Percentiles rank a stretch among this genome's conserved stretches.
These are phyloP conservation scores for Brachystomella parvula DNA, from an alignment of 1,140 invertebrate species.

Conservation along the genomic window DNA sequence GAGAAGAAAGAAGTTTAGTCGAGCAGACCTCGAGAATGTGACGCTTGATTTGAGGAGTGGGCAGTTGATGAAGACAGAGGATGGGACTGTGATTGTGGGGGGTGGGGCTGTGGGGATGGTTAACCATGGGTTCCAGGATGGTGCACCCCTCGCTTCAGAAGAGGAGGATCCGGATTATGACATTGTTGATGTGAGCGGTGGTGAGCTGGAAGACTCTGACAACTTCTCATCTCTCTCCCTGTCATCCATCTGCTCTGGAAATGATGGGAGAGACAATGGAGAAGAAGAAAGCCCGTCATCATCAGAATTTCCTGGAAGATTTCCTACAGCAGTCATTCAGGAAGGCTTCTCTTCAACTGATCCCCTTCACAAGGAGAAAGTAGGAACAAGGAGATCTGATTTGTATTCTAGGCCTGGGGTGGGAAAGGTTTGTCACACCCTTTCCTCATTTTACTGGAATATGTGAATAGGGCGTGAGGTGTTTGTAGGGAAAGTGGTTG, in stretches of 20 bases:
- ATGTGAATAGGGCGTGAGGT: not conserved
- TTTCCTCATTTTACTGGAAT: not conserved
- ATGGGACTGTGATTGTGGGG: slow-evolving; percentile 30
- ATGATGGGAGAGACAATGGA: not conserved
- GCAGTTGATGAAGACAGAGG: slow-evolving; percentile 23
- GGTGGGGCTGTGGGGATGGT: slow-evolving; percentile 10
- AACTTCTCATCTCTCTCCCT: not conserved
- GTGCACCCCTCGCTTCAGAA: too few relatives aligned
- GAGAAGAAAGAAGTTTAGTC: not conserved
- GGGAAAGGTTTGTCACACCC: not conserved
- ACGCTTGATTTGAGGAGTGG: slow-evolving; percentile 35
- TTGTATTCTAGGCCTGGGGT: not conserved
- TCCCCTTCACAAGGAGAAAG: not conserved
- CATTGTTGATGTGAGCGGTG: not conserved
- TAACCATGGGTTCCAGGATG: not conserved
- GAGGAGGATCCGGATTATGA: too few relatives aligned
- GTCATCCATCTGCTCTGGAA: not conserved
- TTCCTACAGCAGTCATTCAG: not conserved
- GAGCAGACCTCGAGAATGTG: slow-evolving; percentile 30
- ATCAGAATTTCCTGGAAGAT: not conserved
- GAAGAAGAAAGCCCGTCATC: not conserved
- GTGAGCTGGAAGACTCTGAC: not conserved
- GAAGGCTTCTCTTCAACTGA: not conserved
- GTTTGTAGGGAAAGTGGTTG: not conserved
- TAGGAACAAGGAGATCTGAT: not conserved